Evolutionary conservation across 2,888 invertebrate genomes (phyloP).

Genomic region (Geotrupes spiniger): DNA sequence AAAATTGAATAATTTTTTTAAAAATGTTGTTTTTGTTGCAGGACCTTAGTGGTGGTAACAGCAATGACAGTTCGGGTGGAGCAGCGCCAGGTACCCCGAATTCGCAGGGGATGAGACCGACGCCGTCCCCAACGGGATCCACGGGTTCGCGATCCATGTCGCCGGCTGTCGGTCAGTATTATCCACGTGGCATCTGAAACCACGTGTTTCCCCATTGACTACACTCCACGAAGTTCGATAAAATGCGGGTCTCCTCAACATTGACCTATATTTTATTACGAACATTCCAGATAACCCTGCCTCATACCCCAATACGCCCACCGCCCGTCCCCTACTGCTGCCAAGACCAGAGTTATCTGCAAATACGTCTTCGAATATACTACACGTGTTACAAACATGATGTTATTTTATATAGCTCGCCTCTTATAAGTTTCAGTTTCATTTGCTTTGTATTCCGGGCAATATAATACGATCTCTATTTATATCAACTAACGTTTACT

Average conservation of each 20-base stretch:
- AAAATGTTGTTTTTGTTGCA: conserved; percentile 46
- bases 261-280: conserved; percentile 40
- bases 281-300: conserved; percentile 28
- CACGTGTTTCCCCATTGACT: conserved; percentile 33
- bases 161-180: conserved; percentile 87
- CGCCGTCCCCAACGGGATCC: conserved; percentile 90
- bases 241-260: conserved; percentile 38
- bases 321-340: conserved; percentile 6
- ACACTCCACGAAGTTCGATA: conserved; percentile 33
- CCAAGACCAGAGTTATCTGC: background rate
- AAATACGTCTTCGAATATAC: background rate
- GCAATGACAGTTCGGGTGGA: conserved; percentile 62
- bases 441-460: too few relatives aligned
- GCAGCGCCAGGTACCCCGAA: conserved; percentile 67
- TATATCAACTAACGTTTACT: too few relatives aligned
- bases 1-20: too few relatives aligned
- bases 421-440: too few relatives aligned
- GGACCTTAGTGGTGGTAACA: conserved; percentile 75
- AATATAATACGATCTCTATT: too few relatives aligned
- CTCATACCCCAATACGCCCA: conserved; percentile 20
- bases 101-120: conserved; percentile 82
- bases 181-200: conserved; percentile 28
- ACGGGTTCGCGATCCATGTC: conserved; percentile 96
- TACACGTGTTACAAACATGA: background rate
- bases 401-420: background rate